Conservation (phyloP, 2,797 vertebrate genomes). For the Macropodus opercularis region DNA sequence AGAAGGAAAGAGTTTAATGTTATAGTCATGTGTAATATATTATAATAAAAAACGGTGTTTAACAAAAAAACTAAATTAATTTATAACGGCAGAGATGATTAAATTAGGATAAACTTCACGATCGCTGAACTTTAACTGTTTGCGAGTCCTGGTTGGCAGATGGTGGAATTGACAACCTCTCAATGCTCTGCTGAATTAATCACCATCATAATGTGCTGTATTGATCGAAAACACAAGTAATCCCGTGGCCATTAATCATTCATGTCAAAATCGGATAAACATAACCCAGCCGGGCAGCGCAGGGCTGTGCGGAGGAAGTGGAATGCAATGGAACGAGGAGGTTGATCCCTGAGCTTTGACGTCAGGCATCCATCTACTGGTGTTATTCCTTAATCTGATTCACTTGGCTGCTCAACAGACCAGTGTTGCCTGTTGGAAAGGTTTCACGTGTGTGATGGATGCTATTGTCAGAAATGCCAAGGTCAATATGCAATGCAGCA, state of each 20-base stretch:
- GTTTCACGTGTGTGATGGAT: slow-evolving; percentile 94
- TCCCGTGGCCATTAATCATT: slow-evolving; percentile 79
- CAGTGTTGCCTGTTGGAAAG: slow-evolving; percentile 89
- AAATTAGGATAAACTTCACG: slow-evolving; percentile 28
- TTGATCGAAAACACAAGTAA: slow-evolving; percentile 71
- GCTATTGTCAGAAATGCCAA: slow-evolving; percentile 97
- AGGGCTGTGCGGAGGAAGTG: slow-evolving; percentile 74
- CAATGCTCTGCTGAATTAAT: slow-evolving; percentile 53
- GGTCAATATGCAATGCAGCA: slow-evolving; percentile 91
- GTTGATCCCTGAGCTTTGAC: slow-evolving; percentile 87
- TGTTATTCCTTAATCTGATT: slow-evolving; percentile 92
- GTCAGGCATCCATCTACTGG: slow-evolving; percentile 90
- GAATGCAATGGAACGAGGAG: slow-evolving; percentile 78
- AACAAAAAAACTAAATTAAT: slow-evolving; percentile 23
- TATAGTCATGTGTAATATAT: slow-evolving; percentile 20
- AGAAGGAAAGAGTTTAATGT: slow-evolving; percentile 26
- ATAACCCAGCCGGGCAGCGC: slow-evolving; percentile 69
- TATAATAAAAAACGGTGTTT: slow-evolving; percentile 25
- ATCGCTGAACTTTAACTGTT: slow-evolving; percentile 29
- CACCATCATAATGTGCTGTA: slow-evolving; percentile 41
- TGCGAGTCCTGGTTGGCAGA: slow-evolving; percentile 18
- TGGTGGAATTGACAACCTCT: slow-evolving; percentile 63
- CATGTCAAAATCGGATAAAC: slow-evolving; percentile 85
- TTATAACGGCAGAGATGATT: not conserved
- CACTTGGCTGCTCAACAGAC: slow-evolving; percentile 89